phyloP scores from a whole-genome alignment of 2,113 vertebrate species.

The Poeciliopsis retropinna region DNA sequence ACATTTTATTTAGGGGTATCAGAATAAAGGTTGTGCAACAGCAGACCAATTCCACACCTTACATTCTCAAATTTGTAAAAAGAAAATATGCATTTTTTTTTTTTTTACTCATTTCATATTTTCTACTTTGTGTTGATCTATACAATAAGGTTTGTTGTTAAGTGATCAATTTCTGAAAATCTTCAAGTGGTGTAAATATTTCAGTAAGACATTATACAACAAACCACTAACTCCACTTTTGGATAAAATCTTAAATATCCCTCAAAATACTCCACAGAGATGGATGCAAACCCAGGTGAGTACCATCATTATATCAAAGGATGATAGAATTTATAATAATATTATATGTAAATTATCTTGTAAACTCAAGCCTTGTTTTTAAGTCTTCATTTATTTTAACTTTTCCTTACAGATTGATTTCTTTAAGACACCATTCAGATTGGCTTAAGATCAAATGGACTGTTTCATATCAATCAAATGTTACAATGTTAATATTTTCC shows the following conservation, averaged over 20 bases:
- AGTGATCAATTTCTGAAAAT: background rate
- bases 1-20: background rate
- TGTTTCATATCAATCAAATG: background rate
- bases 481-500: background rate
- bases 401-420: background rate
- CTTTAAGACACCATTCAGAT: background rate
- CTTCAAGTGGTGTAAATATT: background rate
- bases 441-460: background rate
- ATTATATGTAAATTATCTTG: background rate
- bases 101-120: background rate
- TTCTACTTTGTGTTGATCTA: background rate
- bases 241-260: background rate
- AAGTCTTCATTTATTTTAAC: background rate
- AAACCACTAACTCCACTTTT: background rate
- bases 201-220: background rate
- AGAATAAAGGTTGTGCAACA: background rate
- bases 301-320: background rate
- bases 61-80: background rate
- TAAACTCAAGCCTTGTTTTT: background rate
- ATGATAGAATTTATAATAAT: background rate
- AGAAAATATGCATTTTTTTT: too few species aligned
- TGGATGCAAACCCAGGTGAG: background rate
- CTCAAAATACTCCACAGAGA: background rate
- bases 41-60: background rate
- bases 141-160: background rate